phyloP scores from a whole-genome alignment of 2,113 vertebrate species.

The Naja naja region DNA sequence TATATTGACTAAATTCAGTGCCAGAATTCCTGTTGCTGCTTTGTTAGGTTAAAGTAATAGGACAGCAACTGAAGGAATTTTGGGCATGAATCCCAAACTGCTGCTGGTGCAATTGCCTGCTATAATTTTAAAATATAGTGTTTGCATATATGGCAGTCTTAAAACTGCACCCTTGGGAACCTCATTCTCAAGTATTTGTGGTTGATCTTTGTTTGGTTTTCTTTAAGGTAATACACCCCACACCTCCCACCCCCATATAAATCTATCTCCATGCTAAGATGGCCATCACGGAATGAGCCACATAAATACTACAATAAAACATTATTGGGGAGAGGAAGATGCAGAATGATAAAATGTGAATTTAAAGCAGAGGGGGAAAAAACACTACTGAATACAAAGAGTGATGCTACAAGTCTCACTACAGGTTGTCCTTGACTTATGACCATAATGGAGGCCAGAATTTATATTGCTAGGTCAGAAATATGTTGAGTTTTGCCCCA shows the following conservation, averaged over 20 bases:
- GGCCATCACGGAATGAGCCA: not conserved
- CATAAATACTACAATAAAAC: not conserved
- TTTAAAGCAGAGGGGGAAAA: not conserved
- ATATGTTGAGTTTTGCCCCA: no score
- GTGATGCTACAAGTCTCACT: not conserved
- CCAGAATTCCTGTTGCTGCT: not conserved
- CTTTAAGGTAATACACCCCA: not conserved
- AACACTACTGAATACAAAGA: not conserved
- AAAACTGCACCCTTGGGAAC: not conserved
- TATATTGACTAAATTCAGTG: not conserved
- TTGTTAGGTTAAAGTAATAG: not conserved
- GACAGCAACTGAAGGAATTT: not conserved
- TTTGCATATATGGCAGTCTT: not conserved
- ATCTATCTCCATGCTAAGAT: not conserved
- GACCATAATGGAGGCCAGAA: no score
- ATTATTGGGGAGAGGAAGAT: not conserved
- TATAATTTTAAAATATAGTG: not conserved
- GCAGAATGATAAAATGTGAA: not conserved
- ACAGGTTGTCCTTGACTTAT: no score
- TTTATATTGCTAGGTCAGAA: no score
- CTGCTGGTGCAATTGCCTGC: not conserved
- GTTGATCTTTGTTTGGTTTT: not conserved
- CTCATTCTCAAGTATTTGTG: not conserved
- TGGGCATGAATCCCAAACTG: not conserved
- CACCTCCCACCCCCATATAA: not conserved